Conservation (phyloP, 2,888 invertebrate species). For the Caenorhabditis angaria region DNA sequence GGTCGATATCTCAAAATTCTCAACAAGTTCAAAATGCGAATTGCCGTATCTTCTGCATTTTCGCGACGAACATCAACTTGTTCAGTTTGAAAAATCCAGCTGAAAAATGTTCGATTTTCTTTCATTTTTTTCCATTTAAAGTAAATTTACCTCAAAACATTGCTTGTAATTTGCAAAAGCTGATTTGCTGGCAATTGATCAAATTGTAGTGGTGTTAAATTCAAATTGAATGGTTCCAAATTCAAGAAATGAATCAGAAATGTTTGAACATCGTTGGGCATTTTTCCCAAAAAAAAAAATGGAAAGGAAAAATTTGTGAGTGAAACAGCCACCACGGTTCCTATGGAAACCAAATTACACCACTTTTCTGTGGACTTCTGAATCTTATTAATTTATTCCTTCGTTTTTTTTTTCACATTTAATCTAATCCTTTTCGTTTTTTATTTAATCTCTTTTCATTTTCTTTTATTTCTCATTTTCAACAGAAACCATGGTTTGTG, state of each 20-base stretch:
- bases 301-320: not conserved
- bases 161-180: conserved; percentile 81
- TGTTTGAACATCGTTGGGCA: conserved; percentile 25
- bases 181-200: conserved; percentile 83
- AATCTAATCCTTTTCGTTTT: too few relatives aligned
- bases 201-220: conserved; percentile 85
- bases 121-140: not conserved
- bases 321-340: not conserved
- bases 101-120: conserved; percentile 27
- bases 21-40: conserved; percentile 80
- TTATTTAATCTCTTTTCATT: too few relatives aligned
- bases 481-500: too few relatives aligned
- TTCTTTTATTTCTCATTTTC: too few relatives aligned
- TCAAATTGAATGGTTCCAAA: conserved; percentile 80
- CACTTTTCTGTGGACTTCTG: conserved; percentile 1
- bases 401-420: not conserved
- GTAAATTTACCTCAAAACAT: conserved; percentile 78
- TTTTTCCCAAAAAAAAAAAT: conserved; percentile 3
- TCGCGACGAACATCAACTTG: conserved; percentile 82
- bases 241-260: conserved; percentile 81
- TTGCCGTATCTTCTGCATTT: conserved; percentile 81
- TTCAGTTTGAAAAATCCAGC: conserved; percentile 61
- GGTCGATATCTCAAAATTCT: conserved; percentile 85
- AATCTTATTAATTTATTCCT: conserved; percentile 7
- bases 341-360: not conserved